Evolutionary conservation across 2,113 vertebrate genomes (phyloP).

Genomic region (Gymnocephalus cernua): DNA sequence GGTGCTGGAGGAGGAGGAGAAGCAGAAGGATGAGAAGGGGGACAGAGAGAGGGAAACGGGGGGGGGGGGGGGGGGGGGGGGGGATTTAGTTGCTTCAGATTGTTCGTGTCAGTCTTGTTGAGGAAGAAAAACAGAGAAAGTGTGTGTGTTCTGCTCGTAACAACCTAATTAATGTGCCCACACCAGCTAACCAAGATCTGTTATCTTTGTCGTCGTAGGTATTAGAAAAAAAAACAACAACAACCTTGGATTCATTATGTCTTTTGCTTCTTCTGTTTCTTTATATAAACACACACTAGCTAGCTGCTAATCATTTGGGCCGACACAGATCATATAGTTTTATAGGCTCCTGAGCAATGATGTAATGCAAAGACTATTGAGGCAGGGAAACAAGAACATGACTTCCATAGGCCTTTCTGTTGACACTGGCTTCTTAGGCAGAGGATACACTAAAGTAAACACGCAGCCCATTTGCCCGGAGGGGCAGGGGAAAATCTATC

Average conservation of each 20-base stretch:
- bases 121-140: background rate
- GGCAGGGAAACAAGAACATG: conserved; percentile 47
- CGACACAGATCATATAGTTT: conserved; percentile 61
- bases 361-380: conserved; percentile 49
- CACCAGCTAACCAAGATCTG: background rate
- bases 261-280: conserved; percentile 14
- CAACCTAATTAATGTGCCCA: background rate
- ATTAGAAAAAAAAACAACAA: background rate
- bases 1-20: conserved; percentile 14
- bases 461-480: conserved; percentile 1
- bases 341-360: conserved; percentile 50
- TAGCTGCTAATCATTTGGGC: conserved; percentile 25
- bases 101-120: background rate
- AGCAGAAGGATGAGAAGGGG: conserved; percentile 17
- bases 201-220: background rate
- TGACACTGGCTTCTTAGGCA: conserved; percentile 6
- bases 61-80: no score
- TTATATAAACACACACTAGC: background rate
- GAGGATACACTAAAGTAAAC: conserved; percentile 34
- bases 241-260: background rate
- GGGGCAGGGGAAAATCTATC: conserved; percentile 11
- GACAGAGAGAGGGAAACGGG: conserved; percentile 28
- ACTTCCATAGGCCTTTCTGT: conserved; percentile 52
- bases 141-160: background rate
- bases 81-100: conserved; percentile 38